A percentile compares a stretch with the other conserved stretches of the same genome.
These are phyloP conservation scores for Batillaria attramentaria DNA, from an alignment of 1,140 invertebrate genomes.

Conservation along the genomic window DNA sequence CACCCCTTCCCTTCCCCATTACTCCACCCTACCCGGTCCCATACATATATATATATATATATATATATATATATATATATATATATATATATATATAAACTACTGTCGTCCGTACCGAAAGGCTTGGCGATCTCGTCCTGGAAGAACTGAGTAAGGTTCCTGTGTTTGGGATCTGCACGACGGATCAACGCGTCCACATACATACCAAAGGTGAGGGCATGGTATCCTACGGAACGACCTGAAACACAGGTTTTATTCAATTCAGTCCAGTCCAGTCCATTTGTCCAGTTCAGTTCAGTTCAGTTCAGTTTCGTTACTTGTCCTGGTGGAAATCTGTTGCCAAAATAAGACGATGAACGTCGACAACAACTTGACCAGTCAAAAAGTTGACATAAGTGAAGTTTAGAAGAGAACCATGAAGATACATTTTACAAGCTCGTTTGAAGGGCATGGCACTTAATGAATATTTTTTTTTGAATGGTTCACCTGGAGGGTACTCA, in stretches of 20 bases:
- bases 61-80: too few species aligned
- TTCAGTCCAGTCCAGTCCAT: not conserved
- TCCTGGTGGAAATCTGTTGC: not conserved
- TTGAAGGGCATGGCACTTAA: not conserved
- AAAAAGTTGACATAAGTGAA: not conserved
- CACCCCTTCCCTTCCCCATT: too few species aligned
- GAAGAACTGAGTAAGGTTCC: constrained; percentile 68
- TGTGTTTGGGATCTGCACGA: constrained; percentile 64
- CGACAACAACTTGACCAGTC: not conserved
- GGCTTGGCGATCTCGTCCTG: constrained; percentile 69
- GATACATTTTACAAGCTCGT: not conserved
- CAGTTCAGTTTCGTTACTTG: not conserved
- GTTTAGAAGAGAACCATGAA: not conserved
- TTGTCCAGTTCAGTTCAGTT: not conserved
- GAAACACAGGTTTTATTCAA: not conserved
- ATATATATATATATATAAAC: too few species aligned
- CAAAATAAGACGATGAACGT: not conserved
- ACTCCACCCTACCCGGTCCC: too few species aligned
- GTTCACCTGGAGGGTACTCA: constrained; percentile 34
- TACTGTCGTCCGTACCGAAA: too few species aligned
- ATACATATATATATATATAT: too few species aligned
- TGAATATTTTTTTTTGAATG: not conserved
- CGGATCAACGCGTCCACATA: constrained; percentile 70
- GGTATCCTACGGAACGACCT: constrained; percentile 60
- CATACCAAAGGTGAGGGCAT: constrained; percentile 70